Evolutionary conservation across 2,113 vertebrate genomes (phyloP).

Genomic region (Harpagus bidentatus): DNA sequence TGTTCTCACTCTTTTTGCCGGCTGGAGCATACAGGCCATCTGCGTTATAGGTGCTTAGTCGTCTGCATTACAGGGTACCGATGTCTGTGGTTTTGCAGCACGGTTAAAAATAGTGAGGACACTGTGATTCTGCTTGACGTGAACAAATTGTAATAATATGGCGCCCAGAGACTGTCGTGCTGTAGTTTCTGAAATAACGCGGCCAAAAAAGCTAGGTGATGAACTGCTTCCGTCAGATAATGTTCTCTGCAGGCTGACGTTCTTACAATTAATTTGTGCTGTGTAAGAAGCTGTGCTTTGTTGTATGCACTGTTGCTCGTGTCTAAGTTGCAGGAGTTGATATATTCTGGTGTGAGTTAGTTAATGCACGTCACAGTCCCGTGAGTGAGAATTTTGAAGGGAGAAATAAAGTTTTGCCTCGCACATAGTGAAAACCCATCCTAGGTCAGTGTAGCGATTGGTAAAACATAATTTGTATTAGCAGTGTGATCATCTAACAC

Average conservation of each 20-base stretch:
- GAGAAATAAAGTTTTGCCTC: neutral
- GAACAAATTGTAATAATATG: fast-evolving
- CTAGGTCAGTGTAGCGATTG: no score
- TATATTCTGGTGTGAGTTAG: neutral
- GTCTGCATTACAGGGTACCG: neutral
- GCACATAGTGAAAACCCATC: fast-evolving
- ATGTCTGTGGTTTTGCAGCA: neutral
- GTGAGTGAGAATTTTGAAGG: neutral
- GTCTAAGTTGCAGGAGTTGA: neutral
- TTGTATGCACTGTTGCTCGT: fast-evolving
- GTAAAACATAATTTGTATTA: neutral
- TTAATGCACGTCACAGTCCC: neutral
- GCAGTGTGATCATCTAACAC: fast-evolving
- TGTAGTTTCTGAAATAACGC: neutral
- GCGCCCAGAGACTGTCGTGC: fast-evolving
- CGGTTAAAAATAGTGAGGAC: neutral
- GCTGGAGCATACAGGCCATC: neutral
- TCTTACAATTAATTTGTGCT: neutral
- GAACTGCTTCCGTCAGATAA: neutral
- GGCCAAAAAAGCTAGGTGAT: neutral
- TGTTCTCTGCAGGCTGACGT: neutral
- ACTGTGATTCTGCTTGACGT: neutral
- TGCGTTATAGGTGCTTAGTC: neutral
- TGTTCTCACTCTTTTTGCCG: neutral
- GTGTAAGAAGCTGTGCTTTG: neutral